Evolutionary conservation across 2,797 vertebrate genomes (phyloP).

Genomic region (Trachops cirrhosus): DNA sequence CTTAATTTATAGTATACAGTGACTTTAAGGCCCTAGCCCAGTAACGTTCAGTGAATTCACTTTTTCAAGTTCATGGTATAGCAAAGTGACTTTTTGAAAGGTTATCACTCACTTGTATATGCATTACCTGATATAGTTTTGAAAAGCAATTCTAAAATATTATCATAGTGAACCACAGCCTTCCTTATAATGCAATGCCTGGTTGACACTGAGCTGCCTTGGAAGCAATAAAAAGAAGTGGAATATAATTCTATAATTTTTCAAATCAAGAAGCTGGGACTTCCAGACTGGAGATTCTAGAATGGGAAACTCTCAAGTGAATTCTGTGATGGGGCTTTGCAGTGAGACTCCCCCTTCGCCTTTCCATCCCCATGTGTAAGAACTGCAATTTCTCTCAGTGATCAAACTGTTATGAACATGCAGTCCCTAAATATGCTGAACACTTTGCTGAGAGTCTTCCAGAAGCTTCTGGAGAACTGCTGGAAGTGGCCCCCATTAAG

Average conservation of each 20-base stretch:
- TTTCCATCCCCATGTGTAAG: not conserved
- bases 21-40: not conserved
- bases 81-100: constrained; percentile 32
- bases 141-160: constrained; percentile 21
- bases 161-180: not conserved
- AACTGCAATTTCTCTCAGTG: not conserved
- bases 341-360: not conserved
- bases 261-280: not conserved
- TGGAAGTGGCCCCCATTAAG: not conserved
- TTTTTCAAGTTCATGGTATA: constrained; percentile 28
- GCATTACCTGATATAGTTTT: not conserved
- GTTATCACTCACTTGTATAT: not conserved
- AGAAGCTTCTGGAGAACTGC: not conserved
- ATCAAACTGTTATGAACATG: not conserved
- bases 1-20: not conserved
- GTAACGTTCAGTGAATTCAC: not conserved
- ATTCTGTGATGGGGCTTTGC: not conserved
- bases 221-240: not conserved
- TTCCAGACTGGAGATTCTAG: not conserved
- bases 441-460: not conserved
- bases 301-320: not conserved
- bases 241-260: constrained; percentile 8
- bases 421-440: not conserved
- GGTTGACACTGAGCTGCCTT: not conserved
- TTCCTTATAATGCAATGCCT: not conserved